phyloP scores from a whole-genome alignment of 2,113 vertebrate species.

The Agelaius tricolor region DNA sequence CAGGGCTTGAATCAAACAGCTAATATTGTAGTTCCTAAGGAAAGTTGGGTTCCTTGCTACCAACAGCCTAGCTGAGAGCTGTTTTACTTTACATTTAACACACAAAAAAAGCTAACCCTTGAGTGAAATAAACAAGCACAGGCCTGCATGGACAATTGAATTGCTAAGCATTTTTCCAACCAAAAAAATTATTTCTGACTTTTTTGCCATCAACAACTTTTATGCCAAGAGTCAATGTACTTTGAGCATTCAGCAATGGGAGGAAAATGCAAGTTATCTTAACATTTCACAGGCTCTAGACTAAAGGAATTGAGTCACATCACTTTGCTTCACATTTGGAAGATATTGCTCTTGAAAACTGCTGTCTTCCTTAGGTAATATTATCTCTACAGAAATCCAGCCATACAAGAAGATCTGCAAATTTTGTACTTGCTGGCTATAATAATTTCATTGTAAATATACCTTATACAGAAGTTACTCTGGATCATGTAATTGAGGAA shows the following conservation, averaged over 20 bases:
- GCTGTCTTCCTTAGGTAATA: neutral
- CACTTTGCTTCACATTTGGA: neutral
- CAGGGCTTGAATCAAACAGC: neutral
- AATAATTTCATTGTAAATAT: neutral
- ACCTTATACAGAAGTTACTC: neutral
- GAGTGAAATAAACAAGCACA: neutral
- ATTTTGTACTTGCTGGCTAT: neutral
- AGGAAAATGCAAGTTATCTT: neutral
- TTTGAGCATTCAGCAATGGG: neutral
- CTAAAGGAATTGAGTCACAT: neutral
- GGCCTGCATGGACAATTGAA: neutral
- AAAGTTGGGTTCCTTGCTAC: neutral
- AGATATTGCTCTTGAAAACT: neutral
- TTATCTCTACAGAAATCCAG: neutral
- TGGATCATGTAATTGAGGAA: neutral
- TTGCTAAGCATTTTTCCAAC: neutral
- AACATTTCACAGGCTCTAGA: neutral
- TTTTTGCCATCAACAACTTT: neutral
- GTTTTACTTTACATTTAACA: neutral
- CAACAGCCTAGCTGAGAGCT: neutral
- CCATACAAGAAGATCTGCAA: neutral
- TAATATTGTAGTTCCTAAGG: neutral
- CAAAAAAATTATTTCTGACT: neutral
- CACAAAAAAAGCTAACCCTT: neutral
- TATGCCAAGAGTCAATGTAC: neutral